Base-by-base conservation (phyloP, 2,888 invertebrate species). In the Griposia aprilina region DNA sequence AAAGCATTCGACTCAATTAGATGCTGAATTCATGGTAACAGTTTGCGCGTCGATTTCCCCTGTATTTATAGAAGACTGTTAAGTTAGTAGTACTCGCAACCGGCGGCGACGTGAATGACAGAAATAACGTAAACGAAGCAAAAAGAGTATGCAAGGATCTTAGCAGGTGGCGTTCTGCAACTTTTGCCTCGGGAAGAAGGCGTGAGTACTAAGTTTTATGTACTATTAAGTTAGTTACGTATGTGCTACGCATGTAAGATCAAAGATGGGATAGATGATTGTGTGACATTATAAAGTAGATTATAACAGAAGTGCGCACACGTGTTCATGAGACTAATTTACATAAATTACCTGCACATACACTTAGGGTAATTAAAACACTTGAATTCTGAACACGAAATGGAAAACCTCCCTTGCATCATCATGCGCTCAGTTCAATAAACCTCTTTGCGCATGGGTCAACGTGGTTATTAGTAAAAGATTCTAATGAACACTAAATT, bases 361-460 rank as follows among this genome's bases (percentile, higher is more conserved):
- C 78, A 41, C 10, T 59, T 26, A 30, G 15, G 23, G 36, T 15
- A 60, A 60, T 59, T 52, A 67, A 17, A 23, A 78, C 30, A 48
- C 20, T 17, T 30, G 77, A 30, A 79, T 62, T 55, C 20, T 55
- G 52, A 62, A 55, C 23, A 26, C n/a, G 7, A 65, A 78, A 57
- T 78, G 17, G 26, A 66, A 26, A 65, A 10, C 45, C 65, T 30
- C 15, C 2, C 3, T 78, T 65, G 20, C 78, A 65, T 65, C 45
- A 78, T 26, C 30, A 68, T 26, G 41, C 2, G 17, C 36, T 20
- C 26, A 23, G 17, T 26, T 41, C 10, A 41, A 48, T 41, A 50
- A 23, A 60, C 30, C 20, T 17, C 36, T 26, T 52, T 26, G 10
- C 41, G 1, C 13, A n/a, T 11, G 30, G 7, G 7, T n/a, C 17